Base-by-base conservation (phyloP, 2,888 invertebrate species). In the Athetis lepigone region DNA sequence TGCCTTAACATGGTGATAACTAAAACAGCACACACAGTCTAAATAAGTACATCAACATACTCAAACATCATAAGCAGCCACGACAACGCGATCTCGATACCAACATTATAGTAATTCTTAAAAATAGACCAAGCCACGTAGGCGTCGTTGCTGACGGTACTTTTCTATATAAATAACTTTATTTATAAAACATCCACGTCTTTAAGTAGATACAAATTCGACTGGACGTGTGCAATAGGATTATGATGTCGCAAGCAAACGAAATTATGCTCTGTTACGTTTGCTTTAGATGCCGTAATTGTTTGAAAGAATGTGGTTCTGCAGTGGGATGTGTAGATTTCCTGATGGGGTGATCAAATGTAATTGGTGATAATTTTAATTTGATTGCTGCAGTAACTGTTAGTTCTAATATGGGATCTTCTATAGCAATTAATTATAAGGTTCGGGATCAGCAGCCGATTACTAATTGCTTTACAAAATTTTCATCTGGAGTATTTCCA, bases 111-210 rank as follows among this genome's bases (percentile, higher is more conserved):
- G 82, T 82, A 79, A 82, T 76, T 70, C 60, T 37, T 77, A 76
- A 23, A 70, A 72, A 81, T 76, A 80, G 62, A n/a, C 18, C 23
- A 33, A 33, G 49, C 43, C 33, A 77, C 85, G 86, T 85, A 83
- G 83, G 84, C 75, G 83, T 64, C 25, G 49, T 50, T 69, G 54
- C 72, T 75, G 79, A 80, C 79, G 83, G 69, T 80, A 80, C 80
- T 75, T 75, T 77, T 78, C 83, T 80, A 83, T 81, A 75, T 66
- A 75, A 75, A 79, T 78, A 75, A 61, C 42, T 67, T 81, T 86
- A 86, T 86, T 85, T 79, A 81, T 86, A 85, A 83, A 79, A 82
- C 75, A 78, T 77, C 73, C 82, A 79, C 81, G 69, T 83, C 79
- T 80, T 77, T 75, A 75, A 77, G 74, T 76, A 80, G 70, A 77